These are phyloP conservation scores for Neodiprion fabricii DNA, from an alignment of 1,140 invertebrate genomes.

Conservation along the genomic window DNA sequence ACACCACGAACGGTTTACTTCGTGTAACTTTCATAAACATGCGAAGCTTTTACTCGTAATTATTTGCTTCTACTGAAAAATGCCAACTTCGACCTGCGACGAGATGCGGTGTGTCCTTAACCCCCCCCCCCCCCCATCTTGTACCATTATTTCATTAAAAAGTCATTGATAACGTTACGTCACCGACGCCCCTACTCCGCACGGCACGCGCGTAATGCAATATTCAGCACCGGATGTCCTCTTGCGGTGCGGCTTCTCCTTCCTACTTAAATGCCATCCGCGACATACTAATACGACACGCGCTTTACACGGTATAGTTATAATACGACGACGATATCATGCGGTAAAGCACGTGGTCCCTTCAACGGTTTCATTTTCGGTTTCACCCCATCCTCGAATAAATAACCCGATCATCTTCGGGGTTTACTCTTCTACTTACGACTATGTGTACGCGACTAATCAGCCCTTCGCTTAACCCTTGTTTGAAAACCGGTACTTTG, in stretches of 20 bases:
- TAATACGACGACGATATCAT: no score
- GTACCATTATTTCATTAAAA: conserved; percentile 41
- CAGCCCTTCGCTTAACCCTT: neutral
- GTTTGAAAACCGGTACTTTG: no score
- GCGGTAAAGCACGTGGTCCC: no score
- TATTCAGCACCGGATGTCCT: conserved; percentile 1
- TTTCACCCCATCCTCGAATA: no score
- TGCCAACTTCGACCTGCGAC: neutral
- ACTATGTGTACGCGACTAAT: neutral
- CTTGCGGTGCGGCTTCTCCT: neutral
- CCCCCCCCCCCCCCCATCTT: conserved; percentile 24
- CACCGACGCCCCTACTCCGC: conserved; percentile 21
- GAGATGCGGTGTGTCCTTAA: conserved; percentile 31
- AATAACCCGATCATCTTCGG: no score
- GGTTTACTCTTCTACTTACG: no score
- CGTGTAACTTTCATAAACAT: no score
- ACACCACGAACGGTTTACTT: no score
- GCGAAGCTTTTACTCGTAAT: no score
- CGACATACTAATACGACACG: neutral
- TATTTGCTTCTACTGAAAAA: no score
- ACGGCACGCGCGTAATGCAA: neutral
- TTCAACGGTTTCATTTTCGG: no score
- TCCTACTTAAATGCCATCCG: neutral
- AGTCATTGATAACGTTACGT: conserved; percentile 41
- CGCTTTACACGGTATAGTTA: no score